Conservation (phyloP, 2,797 vertebrate species). For the Acanthopagrus latus region DNA sequence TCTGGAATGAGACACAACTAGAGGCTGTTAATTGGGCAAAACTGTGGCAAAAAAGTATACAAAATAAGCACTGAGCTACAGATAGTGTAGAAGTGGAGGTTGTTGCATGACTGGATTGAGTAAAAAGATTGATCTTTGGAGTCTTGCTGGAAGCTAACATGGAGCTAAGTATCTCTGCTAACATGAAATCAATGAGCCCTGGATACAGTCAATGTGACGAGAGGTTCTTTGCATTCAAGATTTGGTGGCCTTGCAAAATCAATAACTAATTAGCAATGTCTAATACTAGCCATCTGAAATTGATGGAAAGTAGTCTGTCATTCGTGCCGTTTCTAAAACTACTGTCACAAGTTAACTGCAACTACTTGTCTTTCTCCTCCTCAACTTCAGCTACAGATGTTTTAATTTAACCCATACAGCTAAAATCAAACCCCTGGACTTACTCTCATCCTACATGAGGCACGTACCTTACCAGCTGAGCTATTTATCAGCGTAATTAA, state of each 20-base stretch:
- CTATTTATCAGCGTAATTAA: no score
- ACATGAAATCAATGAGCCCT: slow-evolving; percentile 33
- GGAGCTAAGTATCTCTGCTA: slow-evolving; percentile 13
- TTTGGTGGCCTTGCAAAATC: slow-evolving; percentile 25
- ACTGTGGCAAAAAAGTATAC: not conserved
- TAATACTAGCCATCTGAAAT: not conserved
- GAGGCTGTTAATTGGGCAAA: not conserved
- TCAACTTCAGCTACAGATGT: no score
- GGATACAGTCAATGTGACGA: not conserved
- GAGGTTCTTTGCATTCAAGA: slow-evolving; percentile 5
- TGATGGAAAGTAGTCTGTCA: not conserved
- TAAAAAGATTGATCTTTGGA: not conserved
- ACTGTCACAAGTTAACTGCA: no score
- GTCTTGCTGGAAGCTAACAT: slow-evolving; percentile 15
- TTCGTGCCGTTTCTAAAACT: not conserved
- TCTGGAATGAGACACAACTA: not conserved
- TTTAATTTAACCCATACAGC: no score
- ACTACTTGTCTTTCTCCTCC: not conserved
- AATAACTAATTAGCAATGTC: slow-evolving; percentile 32
- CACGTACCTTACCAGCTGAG: no score
- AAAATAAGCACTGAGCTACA: not conserved
- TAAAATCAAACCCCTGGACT: no score
- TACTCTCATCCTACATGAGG: no score
- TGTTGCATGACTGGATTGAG: not conserved
- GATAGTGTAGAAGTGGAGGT: not conserved